Evolutionary conservation across 2,113 vertebrate species (phyloP).

Genomic region (Otus sunia): DNA sequence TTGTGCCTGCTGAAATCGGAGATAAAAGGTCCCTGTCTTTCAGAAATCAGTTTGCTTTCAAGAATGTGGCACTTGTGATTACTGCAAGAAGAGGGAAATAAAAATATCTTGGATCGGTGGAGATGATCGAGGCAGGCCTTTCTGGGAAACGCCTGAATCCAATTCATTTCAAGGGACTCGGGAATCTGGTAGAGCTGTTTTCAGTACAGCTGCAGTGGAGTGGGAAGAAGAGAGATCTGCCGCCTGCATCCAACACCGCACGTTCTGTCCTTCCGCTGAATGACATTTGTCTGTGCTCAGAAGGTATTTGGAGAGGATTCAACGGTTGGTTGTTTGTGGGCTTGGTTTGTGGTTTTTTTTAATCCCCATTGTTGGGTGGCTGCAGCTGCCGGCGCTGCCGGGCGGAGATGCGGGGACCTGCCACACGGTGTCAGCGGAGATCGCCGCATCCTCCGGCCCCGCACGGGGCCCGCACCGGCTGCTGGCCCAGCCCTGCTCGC

Average conservation of each 20-base stretch:
- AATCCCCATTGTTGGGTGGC: neutral
- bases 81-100: neutral
- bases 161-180: rapidly evolving
- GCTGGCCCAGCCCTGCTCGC: no score
- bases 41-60: neutral
- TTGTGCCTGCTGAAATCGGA: neutral
- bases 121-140: neutral
- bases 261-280: neutral
- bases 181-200: neutral
- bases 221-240: neutral
- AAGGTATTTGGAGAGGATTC: neutral
- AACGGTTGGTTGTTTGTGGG: no score
- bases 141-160: neutral
- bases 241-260: neutral
- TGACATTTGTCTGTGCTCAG: rapidly evolving
- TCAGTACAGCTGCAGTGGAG: neutral
- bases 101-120: rapidly evolving
- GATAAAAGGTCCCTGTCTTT: neutral
- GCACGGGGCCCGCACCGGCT: neutral
- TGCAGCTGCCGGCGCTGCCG: neutral
- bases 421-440: conserved; percentile 75
- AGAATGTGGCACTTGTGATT: neutral
- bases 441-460: neutral
- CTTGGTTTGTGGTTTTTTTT: no score
- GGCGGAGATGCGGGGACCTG: neutral